These are phyloP conservation scores for Sarcophaga bullata DNA, from an alignment of 1,140 invertebrate species.

Conservation along the genomic window DNA sequence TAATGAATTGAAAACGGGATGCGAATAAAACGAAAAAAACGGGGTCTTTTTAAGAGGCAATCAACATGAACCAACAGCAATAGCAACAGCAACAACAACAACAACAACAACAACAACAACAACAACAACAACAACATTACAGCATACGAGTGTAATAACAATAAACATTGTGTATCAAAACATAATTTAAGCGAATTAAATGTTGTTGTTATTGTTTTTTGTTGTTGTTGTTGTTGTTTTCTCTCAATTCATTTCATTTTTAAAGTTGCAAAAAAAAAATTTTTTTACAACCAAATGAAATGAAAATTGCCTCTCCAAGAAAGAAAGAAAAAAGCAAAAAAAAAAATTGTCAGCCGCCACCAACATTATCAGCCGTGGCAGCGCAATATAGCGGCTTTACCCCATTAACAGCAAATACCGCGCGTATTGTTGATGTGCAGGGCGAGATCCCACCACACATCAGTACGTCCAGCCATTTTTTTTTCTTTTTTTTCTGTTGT, in stretches of 20 bases:
- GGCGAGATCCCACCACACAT: neutral
- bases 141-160: neutral
- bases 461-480: constrained; percentile 1
- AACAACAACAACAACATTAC: neutral
- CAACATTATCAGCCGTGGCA: neutral
- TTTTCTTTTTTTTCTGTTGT: neutral
- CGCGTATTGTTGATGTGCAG: neutral
- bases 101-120: neutral
- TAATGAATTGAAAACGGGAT: no score
- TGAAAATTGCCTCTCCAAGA: neutral
- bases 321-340: neutral
- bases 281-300: neutral
- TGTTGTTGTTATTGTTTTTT: no score
- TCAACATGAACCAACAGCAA: no score
- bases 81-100: neutral
- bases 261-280: constrained; percentile 30
- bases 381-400: neutral
- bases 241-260: neutral
- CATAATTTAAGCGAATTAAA: constrained; percentile 39
- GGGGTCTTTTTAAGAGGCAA: no score
- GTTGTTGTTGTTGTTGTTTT: no score
- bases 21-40: no score
- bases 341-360: neutral
- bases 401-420: neutral
- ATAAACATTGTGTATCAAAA: constrained; percentile 29